These are phyloP conservation scores for Phalacrocorax brasilianus DNA, from an alignment of 2,113 vertebrate genomes.

Conservation along the genomic window DNA sequence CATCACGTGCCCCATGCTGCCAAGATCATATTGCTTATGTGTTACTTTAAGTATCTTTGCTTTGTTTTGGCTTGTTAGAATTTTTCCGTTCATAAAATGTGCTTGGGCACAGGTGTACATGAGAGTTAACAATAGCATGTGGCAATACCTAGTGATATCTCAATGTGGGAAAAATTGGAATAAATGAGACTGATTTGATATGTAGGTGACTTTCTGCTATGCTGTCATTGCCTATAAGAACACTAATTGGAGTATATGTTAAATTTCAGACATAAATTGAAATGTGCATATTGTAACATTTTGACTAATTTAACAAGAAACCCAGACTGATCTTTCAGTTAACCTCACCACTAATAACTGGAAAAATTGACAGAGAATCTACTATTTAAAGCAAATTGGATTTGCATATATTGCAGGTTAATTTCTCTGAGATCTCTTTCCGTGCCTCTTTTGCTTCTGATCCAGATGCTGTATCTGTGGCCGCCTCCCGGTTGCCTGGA, in stretches of 20 bases:
- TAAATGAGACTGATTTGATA: neutral
- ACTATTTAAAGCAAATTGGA: neutral
- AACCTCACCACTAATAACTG: neutral
- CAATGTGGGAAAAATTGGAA: neutral
- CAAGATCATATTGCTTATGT: neutral
- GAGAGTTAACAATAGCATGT: neutral
- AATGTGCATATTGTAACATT: neutral
- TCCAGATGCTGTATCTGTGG: constrained; percentile 57
- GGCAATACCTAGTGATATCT: neutral
- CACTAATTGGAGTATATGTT: neutral
- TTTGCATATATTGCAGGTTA: neutral
- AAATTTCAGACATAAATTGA: neutral
- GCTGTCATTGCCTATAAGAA: neutral
- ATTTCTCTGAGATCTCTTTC: constrained; percentile 1
- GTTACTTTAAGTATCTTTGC: neutral
- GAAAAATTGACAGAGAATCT: neutral
- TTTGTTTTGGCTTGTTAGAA: neutral
- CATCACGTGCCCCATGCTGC: neutral
- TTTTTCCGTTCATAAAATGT: neutral
- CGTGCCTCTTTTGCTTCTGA: neutral
- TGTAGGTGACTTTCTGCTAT: neutral
- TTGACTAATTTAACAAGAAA: neutral
- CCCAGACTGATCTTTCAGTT: neutral
- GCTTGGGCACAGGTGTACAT: neutral
- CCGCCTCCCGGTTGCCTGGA: constrained; percentile 61